Base-by-base conservation (phyloP, 1,140 invertebrate species). In the Alviniconcha marisindica region DNA sequence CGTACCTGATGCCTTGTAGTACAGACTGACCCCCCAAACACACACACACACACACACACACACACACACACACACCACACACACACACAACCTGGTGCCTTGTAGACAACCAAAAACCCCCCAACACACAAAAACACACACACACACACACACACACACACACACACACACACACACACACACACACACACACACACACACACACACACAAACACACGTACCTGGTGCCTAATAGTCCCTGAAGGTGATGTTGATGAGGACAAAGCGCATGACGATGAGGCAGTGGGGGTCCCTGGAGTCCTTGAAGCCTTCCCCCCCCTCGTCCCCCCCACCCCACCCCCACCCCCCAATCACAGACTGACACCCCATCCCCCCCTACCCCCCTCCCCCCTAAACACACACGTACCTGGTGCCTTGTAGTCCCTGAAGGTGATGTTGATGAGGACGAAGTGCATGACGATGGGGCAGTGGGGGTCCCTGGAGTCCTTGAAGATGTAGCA, bases 221-320 rank as follows among this genome's bases (percentile, higher is more conserved):
- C 94, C 94, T 86, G 93, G 93, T 36, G 85, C 85, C 82, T 91
- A 92, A 82, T 89, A 92, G 14, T 91, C 83, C 78, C 89, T 86
- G 86, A 94, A 94, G n/a, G 88, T 91, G 74, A 91, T 92, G 85
- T 94, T 94, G 36, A 93, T 87, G 0, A 94, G 83, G 33, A 91
- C 90, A 87, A 94, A 94, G 86, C 94, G 93, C 21, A 94, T 76
- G 18, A 94, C 92, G 10, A 93, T 90, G 10, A 94, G 94, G 85
- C 93, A 94, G 82, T 91, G 89, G 14, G 90, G 92, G 84, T 94
- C 92, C 7, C 86, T 86, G 0, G 90, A 88, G 80, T 94, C 89
- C 83, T 92, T 91, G 84, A 94, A 94, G 0, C 44, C 44, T 18
- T 18, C 44, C 44, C 44, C 44, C 44, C 44, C 44, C 44, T 48